phyloP scores from a whole-genome alignment of 2,113 vertebrate species.

The Neotragus moschatus region DNA sequence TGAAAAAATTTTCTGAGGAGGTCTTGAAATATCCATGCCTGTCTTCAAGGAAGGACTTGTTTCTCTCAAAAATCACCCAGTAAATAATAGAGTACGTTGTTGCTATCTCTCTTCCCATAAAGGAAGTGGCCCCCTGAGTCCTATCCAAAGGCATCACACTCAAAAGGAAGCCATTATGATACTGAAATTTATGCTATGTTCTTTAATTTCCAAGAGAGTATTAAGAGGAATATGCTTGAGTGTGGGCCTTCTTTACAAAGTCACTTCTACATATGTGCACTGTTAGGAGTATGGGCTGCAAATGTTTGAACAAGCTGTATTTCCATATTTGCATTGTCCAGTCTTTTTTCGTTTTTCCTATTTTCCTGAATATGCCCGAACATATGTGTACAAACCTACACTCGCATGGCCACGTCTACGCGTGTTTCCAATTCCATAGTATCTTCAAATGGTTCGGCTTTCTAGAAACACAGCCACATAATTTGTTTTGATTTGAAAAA shows the following conservation, averaged over 20 bases:
- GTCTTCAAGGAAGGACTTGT: constrained; percentile 69
- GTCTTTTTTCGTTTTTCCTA: constrained; percentile 58
- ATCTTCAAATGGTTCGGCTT: constrained; percentile 32
- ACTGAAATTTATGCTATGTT: neutral
- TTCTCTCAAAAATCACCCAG: constrained; percentile 33
- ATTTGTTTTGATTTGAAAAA: constrained; percentile 60
- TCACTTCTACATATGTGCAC: neutral
- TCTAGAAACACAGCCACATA: constrained; percentile 55
- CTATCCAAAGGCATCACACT: neutral
- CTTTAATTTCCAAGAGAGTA: neutral
- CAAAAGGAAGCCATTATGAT: neutral
- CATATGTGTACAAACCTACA: constrained; percentile 21
- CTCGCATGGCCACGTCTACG: constrained; percentile 21
- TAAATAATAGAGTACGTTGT: neutral
- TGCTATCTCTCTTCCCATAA: constrained; percentile 5
- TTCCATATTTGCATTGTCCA: constrained; percentile 54
- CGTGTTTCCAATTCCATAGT: constrained; percentile 11
- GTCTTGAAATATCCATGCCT: constrained; percentile 59
- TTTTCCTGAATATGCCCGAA: constrained; percentile 36
- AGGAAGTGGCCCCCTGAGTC: neutral
- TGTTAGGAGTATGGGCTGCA: neutral
- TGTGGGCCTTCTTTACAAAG: constrained; percentile 29
- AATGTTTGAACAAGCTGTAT: constrained; percentile 54
- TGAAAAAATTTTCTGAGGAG: constrained; percentile 64
- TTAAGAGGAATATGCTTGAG: neutral